Evolutionary conservation across 2,888 invertebrate genomes (phyloP), one percentile per base, ranked within the genome.

Genomic region (Pyrocoelia pectoralis): DNA sequence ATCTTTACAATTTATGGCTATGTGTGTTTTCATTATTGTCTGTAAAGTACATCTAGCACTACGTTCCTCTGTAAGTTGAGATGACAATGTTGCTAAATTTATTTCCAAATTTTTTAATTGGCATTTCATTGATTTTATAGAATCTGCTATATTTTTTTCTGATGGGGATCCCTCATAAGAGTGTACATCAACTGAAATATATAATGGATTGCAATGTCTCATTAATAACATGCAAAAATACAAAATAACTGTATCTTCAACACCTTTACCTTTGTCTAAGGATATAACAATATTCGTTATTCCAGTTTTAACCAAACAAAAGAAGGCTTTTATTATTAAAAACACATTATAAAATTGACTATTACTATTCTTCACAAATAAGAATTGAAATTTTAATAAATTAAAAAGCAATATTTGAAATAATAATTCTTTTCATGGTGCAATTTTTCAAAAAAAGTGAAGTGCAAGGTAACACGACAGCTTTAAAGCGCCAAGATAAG

Each of bases 61-160:
- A 19, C 77, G 74, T 70, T 82, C 81, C 63, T 82, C 81, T 18
- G 73, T 74, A 43, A 82, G 67, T 66, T 81, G 78, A 13, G 77
- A 69, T 9, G 78, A 73, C 24, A 81, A 66, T 13, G 77, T 74
- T 1, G 74, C 73, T 61, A 81, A 72, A 68, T 79, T 81, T 69
- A 75, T 74, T 62, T 81, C 80, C 61, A 81, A 71, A 60, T 79
- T 78, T 67, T 74, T 77, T 49, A 76, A 54, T 66, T 71, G 72
- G 48, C 69, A 68, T 57, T 70, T 69, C 29, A 76, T 57, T n/a
- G 68, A 58, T 66, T 70, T 72, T 18, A 76, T 63, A 29, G 68
- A 55, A 18, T 76, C 74, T 15, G 58, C 56, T 40, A 71, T 46
- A 51, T 68, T 68, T 56, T 65, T 68, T 33, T 69, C 65, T 17